Conservation (phyloP, 1,140 invertebrate species). For the Cephus cinctus region DNA sequence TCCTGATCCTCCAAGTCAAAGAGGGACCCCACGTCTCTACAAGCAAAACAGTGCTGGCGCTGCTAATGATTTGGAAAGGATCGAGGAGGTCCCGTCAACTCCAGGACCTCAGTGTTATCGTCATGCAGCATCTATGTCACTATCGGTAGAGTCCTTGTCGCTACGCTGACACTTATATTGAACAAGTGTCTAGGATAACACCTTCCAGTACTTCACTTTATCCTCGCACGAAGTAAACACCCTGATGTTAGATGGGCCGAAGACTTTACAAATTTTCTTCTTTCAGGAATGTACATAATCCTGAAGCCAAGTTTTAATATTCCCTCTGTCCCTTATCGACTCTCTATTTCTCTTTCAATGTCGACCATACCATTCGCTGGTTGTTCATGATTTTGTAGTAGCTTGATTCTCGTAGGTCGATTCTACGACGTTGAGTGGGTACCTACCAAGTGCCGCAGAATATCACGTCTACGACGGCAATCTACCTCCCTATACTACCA, state of each 20-base stretch:
- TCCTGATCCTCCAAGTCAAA: slow-evolving; percentile 26
- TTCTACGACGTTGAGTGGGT: not conserved
- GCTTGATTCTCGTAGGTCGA: too few relatives aligned
- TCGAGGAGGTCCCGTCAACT: slow-evolving; percentile 64
- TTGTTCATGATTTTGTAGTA: not conserved
- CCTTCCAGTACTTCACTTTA: not conserved
- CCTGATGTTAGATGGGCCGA: too few relatives aligned
- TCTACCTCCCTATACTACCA: slow-evolving; percentile 19
- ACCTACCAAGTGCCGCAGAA: not conserved
- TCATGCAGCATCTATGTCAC: slow-evolving; percentile 48
- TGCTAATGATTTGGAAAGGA: slow-evolving; percentile 68
- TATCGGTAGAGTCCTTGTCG: slow-evolving; percentile 52
- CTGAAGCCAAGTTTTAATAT: too few relatives aligned
- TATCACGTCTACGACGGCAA: slow-evolving; percentile 16
- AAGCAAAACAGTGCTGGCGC: slow-evolving; percentile 73
- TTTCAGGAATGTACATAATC: too few relatives aligned
- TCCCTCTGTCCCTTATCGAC: too few relatives aligned
- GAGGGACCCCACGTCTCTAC: slow-evolving; percentile 53
- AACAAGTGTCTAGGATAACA: not conserved
- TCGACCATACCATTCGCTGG: not conserved
- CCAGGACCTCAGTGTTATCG: slow-evolving; percentile 38
- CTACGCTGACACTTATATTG: slow-evolving; percentile 30
- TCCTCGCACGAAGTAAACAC: too few relatives aligned
- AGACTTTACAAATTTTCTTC: not conserved
- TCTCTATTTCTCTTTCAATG: not conserved